These are phyloP conservation scores for Xestia c-nigrum DNA, from an alignment of 2,888 invertebrate species.

Conservation along the genomic window DNA sequence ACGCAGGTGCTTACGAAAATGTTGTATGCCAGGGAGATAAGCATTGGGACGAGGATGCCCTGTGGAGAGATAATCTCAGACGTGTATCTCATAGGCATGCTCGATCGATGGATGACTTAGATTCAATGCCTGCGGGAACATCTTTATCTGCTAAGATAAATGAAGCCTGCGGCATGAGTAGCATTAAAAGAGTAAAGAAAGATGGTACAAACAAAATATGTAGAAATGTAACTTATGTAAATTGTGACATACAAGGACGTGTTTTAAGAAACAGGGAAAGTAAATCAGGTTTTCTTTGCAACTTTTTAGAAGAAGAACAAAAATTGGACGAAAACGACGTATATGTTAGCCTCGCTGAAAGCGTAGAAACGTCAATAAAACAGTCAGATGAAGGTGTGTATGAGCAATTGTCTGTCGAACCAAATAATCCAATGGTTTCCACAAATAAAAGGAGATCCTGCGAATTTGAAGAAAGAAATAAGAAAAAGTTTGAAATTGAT, in stretches of 20 bases:
- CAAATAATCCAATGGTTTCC: slow-evolving; percentile 67
- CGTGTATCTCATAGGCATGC: slow-evolving; percentile 95
- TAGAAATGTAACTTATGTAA: slow-evolving; percentile 95
- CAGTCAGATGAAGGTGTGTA: slow-evolving; percentile 90
- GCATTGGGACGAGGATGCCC: slow-evolving; percentile 95
- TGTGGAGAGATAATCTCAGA: slow-evolving; percentile 95
- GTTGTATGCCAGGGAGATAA: slow-evolving; percentile 92
- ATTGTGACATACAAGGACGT: slow-evolving; percentile 92
- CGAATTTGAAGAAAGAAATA: slow-evolving; percentile 68
- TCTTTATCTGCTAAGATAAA: slow-evolving; percentile 73
- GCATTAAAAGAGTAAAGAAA: slow-evolving; percentile 86
- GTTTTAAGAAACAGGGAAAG: slow-evolving; percentile 82
- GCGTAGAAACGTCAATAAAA: slow-evolving; percentile 71
- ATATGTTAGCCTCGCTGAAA: slow-evolving; percentile 88
- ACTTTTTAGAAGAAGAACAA: slow-evolving; percentile 75
- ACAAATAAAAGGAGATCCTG: slow-evolving; percentile 56
- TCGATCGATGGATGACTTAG: slow-evolving; percentile 95
- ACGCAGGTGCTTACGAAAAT: slow-evolving; percentile 86
- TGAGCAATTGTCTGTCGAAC: slow-evolving; percentile 89
- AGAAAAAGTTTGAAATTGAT: slow-evolving; percentile 92
- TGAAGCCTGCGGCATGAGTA: slow-evolving; percentile 82
- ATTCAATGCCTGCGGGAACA: slow-evolving; percentile 82
- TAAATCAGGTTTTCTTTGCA: slow-evolving; percentile 67
- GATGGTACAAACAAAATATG: slow-evolving; percentile 87
- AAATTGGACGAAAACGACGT: slow-evolving; percentile 88